A percentile compares a stretch with the other conserved stretches of the same genome.
Conservation (phyloP, 2,113 vertebrate species). For the Fulica atra region DNA sequence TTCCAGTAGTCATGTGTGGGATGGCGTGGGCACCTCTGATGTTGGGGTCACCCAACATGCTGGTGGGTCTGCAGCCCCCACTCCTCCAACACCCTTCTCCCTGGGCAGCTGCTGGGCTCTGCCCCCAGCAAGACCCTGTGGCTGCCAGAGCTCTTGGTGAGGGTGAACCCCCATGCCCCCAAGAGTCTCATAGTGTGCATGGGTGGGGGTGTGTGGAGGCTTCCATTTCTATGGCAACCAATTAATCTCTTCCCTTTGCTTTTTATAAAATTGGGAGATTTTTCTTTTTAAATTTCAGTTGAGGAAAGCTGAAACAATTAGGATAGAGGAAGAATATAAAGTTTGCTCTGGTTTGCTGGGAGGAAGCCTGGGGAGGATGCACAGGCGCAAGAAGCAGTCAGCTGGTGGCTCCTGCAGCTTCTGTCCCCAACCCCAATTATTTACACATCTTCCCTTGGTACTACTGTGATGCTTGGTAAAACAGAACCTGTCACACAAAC, state of each 20-base stretch:
- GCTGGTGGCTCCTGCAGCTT: neutral
- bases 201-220: too few species aligned
- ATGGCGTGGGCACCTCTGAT: too few species aligned
- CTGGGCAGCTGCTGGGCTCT: too few species aligned
- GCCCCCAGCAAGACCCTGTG: too few species aligned
- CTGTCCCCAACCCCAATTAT: neutral
- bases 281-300: neutral
- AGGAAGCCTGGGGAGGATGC: neutral
- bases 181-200: fast-evolving
- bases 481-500: neutral
- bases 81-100: too few species aligned
- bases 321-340: neutral
- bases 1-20: too few species aligned
- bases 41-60: too few species aligned
- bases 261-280: neutral
- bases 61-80: too few species aligned
- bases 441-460: neutral
- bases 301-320: neutral
- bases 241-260: neutral
- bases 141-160: too few species aligned
- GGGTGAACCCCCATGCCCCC: fast-evolving
- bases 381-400: neutral
- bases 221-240: neutral
- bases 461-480: neutral
- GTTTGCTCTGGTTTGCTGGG: neutral